Percentiles rank a stretch among this genome's conserved stretches.
These are phyloP conservation scores for Pungitius pungitius DNA, from an alignment of 2,113 vertebrate species.

Conservation along the genomic window DNA sequence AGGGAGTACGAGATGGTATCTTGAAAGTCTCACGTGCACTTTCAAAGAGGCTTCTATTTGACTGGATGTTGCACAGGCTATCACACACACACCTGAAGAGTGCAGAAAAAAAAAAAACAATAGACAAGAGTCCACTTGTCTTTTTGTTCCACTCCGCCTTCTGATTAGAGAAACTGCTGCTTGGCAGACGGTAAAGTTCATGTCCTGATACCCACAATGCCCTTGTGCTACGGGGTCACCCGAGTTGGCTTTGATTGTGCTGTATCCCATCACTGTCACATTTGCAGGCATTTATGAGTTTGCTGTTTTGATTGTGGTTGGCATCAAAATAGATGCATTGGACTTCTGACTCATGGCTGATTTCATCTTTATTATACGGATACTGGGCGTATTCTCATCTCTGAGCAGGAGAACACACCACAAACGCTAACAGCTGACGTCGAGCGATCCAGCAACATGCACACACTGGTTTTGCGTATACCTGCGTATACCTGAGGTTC, in stretches of 20 bases:
- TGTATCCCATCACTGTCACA: neutral
- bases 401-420: neutral
- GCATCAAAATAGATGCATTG: neutral
- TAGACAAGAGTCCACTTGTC: neutral
- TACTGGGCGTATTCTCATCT: neutral
- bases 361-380: neutral
- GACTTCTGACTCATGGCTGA: neutral
- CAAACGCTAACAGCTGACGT: neutral
- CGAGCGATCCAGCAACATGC: neutral
- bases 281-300: neutral
- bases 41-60: neutral
- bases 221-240: neutral
- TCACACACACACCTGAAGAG: conserved; percentile 7
- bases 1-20: conserved; percentile 6
- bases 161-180: neutral
- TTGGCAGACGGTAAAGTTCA: neutral
- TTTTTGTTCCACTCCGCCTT: neutral
- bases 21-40: conserved; percentile 7
- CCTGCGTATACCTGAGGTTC: neutral
- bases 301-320: neutral
- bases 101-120: neutral
- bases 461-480: neutral
- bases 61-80: neutral
- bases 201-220: neutral
- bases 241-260: neutral